These are phyloP conservation scores for Dipodomys merriami DNA, from an alignment of 2,113 vertebrate species.

Conservation along the genomic window DNA sequence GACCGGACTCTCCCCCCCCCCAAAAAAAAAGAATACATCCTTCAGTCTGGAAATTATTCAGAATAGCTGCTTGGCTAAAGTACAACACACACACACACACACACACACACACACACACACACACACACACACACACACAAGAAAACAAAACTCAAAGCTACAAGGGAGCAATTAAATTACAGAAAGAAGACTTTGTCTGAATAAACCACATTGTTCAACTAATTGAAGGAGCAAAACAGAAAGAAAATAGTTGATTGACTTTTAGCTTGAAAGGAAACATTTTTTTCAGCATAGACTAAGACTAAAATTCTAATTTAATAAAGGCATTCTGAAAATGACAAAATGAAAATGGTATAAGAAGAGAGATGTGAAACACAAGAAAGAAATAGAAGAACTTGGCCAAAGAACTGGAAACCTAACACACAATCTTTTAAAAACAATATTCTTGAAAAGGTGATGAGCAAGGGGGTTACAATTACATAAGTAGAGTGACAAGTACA, in stretches of 20 bases:
- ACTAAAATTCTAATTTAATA: conserved; percentile 10
- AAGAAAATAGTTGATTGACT: conserved; percentile 29
- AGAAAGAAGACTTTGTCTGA: not conserved
- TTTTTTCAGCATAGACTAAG: not conserved
- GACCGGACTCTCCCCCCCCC: too few species aligned
- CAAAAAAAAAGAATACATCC: not conserved
- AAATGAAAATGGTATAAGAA: not conserved
- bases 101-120: too few species aligned
- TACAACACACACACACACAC: too few species aligned
- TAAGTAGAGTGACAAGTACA: too few species aligned
- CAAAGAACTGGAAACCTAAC: not conserved
- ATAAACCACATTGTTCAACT: conserved; percentile 29
- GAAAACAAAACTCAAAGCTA: too few species aligned
- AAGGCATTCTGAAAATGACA: not conserved
- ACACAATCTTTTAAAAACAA: not conserved
- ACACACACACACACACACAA: too few species aligned
- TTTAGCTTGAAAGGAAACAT: not conserved
- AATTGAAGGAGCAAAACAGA: conserved; percentile 39
- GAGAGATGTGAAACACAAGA: not conserved
- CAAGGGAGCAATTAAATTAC: conserved; percentile 52
- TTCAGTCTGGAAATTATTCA: not conserved
- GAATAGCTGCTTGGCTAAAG: too few species aligned
- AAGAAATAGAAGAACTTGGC: not conserved
- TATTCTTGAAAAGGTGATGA: too few species aligned
- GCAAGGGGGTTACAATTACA: too few species aligned